Base-by-base conservation (phyloP, 2,888 invertebrate genomes). In the Hyposoter dolosus region DNA sequence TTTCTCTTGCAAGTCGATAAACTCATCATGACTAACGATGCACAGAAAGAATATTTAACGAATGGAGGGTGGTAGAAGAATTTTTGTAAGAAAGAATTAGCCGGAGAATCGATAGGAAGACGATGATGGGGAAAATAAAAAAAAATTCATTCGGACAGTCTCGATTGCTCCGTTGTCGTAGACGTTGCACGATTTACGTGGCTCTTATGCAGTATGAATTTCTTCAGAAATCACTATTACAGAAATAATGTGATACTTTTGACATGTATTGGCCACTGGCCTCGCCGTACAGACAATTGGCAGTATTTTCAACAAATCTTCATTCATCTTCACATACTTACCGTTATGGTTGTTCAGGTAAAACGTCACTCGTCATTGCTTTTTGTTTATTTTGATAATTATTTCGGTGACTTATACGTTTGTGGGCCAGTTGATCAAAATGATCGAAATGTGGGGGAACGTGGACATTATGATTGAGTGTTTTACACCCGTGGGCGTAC, bases 251-350 rank as follows among this genome's bases (percentile, higher is more conserved):
- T 32, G 28, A 72, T 28, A 56, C 12, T 78, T 0, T 28, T 71
- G 50, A 60, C 76, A 40, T 12, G 56, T 0, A 45, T 84, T 66
- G 87, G 84, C 15, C 80, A 68, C 19, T 87, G 87, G 87, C 87
- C 82, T 1, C 60, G 66, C 40, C 82, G 84, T n/a, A 4, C 60
- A 12, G 32, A 6, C 1, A 45, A 28, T 17, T 71, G 81, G 43
- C 53, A 63, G 35, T 17, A 23, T 3, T 15, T 80, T 10, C 79
- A 80, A 28, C 69, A 60, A 47, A n/a, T 65, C 7, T 15, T 80
- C 6, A 17, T 80, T 35, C 45, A 50, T 19, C 6, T 71, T 4
- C 23, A 17, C 7, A 69, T 79, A 4, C 0, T 63, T 15, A 60
- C 71, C 12, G 79, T 80, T 3, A 80, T 80, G 63, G 9, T 28